Conservation (phyloP, 2,797 vertebrate species). For the Cryptoblepharus egeriae region DNA sequence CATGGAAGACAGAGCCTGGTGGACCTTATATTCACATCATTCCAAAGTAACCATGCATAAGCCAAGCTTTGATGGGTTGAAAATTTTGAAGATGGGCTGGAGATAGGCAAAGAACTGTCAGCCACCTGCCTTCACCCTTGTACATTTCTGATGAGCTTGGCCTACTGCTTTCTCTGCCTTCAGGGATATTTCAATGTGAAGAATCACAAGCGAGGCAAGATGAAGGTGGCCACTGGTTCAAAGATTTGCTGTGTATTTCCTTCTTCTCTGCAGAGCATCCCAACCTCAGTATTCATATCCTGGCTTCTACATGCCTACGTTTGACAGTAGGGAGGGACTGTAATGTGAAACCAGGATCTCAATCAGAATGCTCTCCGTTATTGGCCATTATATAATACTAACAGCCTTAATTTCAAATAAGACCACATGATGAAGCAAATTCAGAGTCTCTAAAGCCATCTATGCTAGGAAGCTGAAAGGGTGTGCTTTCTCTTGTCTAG, state of each 20-base stretch:
- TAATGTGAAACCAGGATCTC: not conserved
- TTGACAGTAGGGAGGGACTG: not conserved
- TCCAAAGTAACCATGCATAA: not conserved
- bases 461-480: not conserved
- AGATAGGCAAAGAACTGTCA: not conserved
- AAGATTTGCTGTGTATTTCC: not conserved
- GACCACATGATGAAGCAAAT: not conserved
- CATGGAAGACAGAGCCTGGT: not conserved
- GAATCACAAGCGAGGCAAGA: not conserved
- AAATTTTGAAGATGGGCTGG: not conserved
- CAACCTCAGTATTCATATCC: not conserved
- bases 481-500: no score
- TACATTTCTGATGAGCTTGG: not conserved
- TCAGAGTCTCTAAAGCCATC: not conserved
- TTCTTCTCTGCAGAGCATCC: not conserved
- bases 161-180: not conserved
- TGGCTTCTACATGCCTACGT: not conserved
- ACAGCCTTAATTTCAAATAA: conserved; percentile 12
- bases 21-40: not conserved
- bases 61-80: not conserved
- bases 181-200: not conserved
- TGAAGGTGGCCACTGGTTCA: not conserved
- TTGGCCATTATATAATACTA: not conserved
- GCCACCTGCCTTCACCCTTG: not conserved
- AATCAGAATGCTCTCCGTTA: not conserved